Base-by-base conservation (phyloP, 2,888 invertebrate genomes). In the Nysson spinosus region DNA sequence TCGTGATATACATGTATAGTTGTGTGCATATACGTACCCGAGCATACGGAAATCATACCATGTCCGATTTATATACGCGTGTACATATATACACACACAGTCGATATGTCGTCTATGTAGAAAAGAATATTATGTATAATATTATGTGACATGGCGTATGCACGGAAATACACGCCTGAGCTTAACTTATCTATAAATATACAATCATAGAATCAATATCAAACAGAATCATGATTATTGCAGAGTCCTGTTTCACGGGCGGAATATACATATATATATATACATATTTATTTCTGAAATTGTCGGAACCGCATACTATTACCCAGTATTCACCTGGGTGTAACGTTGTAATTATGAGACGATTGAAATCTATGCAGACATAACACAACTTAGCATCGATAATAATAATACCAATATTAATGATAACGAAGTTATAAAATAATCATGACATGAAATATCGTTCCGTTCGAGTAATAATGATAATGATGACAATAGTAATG, bases 131-230 rank as follows among this genome's bases (percentile, higher is more conserved):
- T 71, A 71, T 44, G 58, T 65, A 67, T 71, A 67, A 66, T 67
- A 63, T n/a, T 62, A 73, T 66, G 58, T 43, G 63, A 62, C 49
- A 65, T 47, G 72, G 70, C 70, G 70, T 61, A 66, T 68, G 68
- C 40, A 52, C 57, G 61, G 51, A 40, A 55, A 61, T 70, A 66
- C 65, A 64, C 67, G 63, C 69, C 71, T 70, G 66, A 76, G 68
- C 72, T 73, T 71, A 75, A 81, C 75, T 75, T 75, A 77, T 76
- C 55, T 73, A 77, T 75, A 76, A 77, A 72, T 79, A 77, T 72
- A 75, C 61, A 69, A 56, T 57, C 62, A 75, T 80, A 79, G 75
- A 80, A 80, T 79, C 65, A 79, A 80, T 77, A 75, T 77, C 75
- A 80, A 81, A 81, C 74, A 77, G 76, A 80, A 81, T 78, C 63